Percentiles rank a stretch among this genome's conserved stretches.
Evolutionary conservation across 2,113 vertebrate genomes (phyloP).

Genomic region (Anolis carolinensis): DNA sequence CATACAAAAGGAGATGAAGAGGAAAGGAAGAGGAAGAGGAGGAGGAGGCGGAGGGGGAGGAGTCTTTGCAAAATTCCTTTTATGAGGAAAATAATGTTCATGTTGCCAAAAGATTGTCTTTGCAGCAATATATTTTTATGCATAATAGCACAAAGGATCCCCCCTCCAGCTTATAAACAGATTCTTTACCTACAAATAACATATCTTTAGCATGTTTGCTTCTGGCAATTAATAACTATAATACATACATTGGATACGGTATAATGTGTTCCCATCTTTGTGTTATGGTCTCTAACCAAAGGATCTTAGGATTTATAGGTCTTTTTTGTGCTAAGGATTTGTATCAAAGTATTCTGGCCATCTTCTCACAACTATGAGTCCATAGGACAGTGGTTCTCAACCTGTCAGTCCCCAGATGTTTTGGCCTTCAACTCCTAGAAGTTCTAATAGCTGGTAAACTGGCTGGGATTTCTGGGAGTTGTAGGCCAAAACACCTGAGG

Average conservation of each 20-base stretch:
- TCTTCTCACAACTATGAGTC: not conserved
- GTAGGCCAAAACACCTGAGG: no score
- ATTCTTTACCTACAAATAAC: no score
- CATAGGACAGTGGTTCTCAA: no score
- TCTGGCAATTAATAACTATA: not conserved
- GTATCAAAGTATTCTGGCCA: not conserved
- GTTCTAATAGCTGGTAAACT: no score
- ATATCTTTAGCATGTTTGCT: no score
- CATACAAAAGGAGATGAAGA: not conserved
- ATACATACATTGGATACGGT: not conserved
- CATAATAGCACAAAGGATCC: not conserved
- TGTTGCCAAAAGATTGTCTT: not conserved
- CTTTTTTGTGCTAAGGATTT: not conserved
- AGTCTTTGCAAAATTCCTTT: not conserved
- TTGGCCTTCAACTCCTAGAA: no score
- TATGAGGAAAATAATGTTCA: not conserved
- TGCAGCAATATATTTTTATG: not conserved
- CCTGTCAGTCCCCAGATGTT: no score
- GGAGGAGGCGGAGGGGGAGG: not conserved
- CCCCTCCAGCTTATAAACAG: not conserved
- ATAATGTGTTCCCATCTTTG: not conserved
- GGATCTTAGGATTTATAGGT: not conserved
- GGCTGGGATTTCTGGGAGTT: no score
- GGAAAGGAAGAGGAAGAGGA: not conserved
- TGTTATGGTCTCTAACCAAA: not conserved